Evolutionary conservation across 2,113 vertebrate species (phyloP).

Genomic region (Machaerirhynchus nigripectus): DNA sequence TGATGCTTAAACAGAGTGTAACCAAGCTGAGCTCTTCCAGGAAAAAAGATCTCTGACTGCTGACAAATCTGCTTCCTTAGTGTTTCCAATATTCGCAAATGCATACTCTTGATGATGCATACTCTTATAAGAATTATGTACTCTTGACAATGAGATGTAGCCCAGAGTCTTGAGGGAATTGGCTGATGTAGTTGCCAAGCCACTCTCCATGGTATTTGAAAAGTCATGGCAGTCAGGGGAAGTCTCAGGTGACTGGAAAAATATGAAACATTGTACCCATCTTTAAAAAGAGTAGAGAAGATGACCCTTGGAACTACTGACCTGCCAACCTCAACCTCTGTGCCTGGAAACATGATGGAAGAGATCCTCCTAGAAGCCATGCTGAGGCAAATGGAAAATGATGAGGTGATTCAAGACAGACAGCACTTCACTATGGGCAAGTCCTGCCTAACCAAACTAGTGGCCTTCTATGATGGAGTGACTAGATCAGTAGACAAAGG

Average conservation of each 20-base stretch:
- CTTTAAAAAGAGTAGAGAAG: background rate
- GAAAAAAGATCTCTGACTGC: background rate
- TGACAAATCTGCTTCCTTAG: background rate
- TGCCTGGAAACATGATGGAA: background rate
- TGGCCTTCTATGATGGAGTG: background rate
- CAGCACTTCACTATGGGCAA: background rate
- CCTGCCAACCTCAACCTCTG: background rate
- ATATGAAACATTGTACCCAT: background rate
- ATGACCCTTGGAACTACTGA: background rate
- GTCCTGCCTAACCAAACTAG: background rate
- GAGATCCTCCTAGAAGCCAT: background rate
- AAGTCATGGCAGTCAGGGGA: background rate
- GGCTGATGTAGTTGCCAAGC: background rate
- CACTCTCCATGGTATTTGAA: background rate
- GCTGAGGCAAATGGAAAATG: background rate
- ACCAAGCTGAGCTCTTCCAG: background rate
- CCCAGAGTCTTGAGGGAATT: background rate
- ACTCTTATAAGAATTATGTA: background rate
- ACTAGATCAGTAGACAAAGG: background rate
- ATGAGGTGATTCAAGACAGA: background rate
- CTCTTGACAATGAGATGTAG: background rate
- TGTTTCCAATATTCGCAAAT: background rate
- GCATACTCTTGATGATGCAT: background rate
- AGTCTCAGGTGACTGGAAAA: background rate
- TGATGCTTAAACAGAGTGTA: background rate